phyloP scores from a whole-genome alignment of 2,797 vertebrate species.

The Falco rusticolus region DNA sequence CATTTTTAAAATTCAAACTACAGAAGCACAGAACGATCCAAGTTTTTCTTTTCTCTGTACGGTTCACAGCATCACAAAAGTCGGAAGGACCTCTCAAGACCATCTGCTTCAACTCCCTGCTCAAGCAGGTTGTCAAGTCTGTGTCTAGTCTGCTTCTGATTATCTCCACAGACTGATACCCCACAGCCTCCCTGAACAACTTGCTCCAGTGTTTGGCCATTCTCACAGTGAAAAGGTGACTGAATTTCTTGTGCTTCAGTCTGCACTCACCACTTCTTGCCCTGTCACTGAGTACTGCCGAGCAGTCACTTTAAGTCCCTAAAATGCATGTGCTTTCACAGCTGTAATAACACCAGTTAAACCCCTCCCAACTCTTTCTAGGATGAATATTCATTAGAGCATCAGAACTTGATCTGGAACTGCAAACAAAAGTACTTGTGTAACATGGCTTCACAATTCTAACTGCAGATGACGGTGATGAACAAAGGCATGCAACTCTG shows the following conservation, averaged over 20 bases:
- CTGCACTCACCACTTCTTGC: background rate
- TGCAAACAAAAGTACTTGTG: rapidly evolving
- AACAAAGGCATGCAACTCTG: background rate
- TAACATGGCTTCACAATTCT: background rate
- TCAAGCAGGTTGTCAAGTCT: background rate
- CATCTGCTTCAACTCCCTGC: background rate
- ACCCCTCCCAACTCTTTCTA: background rate
- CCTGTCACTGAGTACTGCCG: background rate
- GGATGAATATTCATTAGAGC: background rate
- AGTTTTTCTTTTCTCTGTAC: background rate
- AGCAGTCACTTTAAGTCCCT: background rate
- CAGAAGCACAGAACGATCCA: rapidly evolving
- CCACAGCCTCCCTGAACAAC: background rate
- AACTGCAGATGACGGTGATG: background rate
- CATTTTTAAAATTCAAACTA: background rate
- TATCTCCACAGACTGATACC: background rate
- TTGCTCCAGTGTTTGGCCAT: background rate
- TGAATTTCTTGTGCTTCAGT: background rate
- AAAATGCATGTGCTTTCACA: background rate
- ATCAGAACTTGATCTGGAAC: background rate
- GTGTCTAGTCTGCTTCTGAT: rapidly evolving
- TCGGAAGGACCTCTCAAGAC: background rate
- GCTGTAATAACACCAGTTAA: background rate
- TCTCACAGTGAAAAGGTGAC: background rate
- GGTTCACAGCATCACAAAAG: background rate